These are phyloP conservation scores for Syngnathus typhle DNA, from an alignment of 2,113 vertebrate genomes.

Conservation along the genomic window DNA sequence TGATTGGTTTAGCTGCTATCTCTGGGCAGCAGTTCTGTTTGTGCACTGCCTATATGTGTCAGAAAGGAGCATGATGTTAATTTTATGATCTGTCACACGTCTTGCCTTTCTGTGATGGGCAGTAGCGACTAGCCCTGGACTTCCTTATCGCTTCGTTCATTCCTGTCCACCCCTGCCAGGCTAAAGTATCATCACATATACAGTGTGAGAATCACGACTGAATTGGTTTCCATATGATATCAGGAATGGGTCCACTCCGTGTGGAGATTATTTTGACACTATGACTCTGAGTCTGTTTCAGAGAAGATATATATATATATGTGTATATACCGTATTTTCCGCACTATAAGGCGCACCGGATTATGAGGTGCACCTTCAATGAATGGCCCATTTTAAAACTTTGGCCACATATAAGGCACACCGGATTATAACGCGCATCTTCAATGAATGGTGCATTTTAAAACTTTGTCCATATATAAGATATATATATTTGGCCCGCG, in stretches of 20 bases:
- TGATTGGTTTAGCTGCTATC: slow-evolving; percentile 63
- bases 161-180: slow-evolving; percentile 48
- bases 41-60: slow-evolving; percentile 53
- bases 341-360: too few relatives aligned
- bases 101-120: slow-evolving; percentile 27
- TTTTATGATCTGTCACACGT: slow-evolving; percentile 62
- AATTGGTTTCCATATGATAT: slow-evolving; percentile 38
- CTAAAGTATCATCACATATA: slow-evolving; percentile 50
- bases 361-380: too few relatives aligned
- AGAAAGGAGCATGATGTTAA: slow-evolving; percentile 50
- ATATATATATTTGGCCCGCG: too few relatives aligned
- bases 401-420: too few relatives aligned
- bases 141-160: slow-evolving; percentile 55
- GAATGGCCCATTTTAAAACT: too few relatives aligned
- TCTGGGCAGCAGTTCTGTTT: slow-evolving; percentile 64
- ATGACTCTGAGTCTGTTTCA: slow-evolving; percentile 19
- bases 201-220: slow-evolving; percentile 17
- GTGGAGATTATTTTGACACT: slow-evolving; percentile 33
- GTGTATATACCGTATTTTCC: too few relatives aligned
- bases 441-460: too few relatives aligned
- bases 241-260: slow-evolving; percentile 39
- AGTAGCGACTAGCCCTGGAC: slow-evolving; percentile 35
- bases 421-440: too few relatives aligned
- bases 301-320: neutral
- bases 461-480: too few relatives aligned